phyloP scores from a whole-genome alignment of 2,797 vertebrate genomes.

The Varecia variegata region DNA sequence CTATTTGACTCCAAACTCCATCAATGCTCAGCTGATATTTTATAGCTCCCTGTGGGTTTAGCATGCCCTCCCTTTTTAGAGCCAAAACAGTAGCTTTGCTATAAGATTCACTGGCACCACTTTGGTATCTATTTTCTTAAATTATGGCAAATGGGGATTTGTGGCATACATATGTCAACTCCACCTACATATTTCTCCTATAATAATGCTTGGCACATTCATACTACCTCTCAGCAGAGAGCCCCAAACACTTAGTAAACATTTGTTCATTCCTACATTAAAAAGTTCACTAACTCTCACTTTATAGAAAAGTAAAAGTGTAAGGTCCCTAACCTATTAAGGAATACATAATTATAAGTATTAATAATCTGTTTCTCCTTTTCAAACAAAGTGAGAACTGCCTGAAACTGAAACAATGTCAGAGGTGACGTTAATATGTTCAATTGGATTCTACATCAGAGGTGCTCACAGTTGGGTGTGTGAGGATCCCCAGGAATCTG shows the following conservation, averaged over 20 bases:
- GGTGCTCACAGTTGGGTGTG: background rate
- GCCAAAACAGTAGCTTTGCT: slow-evolving; percentile 60
- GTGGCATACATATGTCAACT: slow-evolving; percentile 10
- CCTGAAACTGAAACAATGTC: background rate
- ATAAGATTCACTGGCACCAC: slow-evolving; percentile 46
- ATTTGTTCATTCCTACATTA: slow-evolving; percentile 24
- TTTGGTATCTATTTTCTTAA: slow-evolving; percentile 71
- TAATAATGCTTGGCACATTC: slow-evolving; percentile 27
- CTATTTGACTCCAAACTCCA: slow-evolving; percentile 61
- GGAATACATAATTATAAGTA: background rate
- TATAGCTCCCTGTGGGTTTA: slow-evolving; percentile 46
- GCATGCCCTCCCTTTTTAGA: background rate
- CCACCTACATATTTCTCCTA: slow-evolving; percentile 45
- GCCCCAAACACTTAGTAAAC: slow-evolving; percentile 33
- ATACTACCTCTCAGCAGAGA: background rate
- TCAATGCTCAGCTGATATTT: slow-evolving; percentile 63
- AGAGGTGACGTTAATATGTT: background rate
- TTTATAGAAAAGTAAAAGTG: background rate
- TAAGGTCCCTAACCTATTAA: background rate
- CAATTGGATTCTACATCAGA: background rate
- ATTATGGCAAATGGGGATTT: slow-evolving; percentile 63
- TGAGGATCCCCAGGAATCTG: background rate
- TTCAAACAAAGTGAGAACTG: background rate
- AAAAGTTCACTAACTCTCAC: background rate
- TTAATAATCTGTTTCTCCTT: background rate